Conservation (phyloP, 1,140 invertebrate species). For the Drosophila melanogaster region Release_6_plus_ISO1_MT NC_004354.4:4533501-4534000, state of each 20-base stretch:
- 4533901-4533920: constrained; percentile 7
- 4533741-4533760: constrained; percentile 1
- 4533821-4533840: constrained; percentile 5
- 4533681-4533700: constrained; percentile 29
- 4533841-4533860: not conserved
- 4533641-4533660: constrained; percentile 38
- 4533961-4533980: constrained; percentile 24
- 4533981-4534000: constrained; percentile 43
- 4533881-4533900: constrained; percentile 6
- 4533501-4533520: not conserved
- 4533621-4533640: constrained; percentile 45
- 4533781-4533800: constrained; percentile 45
- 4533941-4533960: constrained; percentile 14
- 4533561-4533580: constrained; percentile 96
- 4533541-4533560: constrained; percentile 93
- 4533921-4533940: constrained; percentile 12
- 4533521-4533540: constrained; percentile 93
- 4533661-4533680: constrained; percentile 32
- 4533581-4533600: constrained; percentile 87
- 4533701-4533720: constrained; percentile 27
- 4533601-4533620: constrained; percentile 61
- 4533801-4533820: constrained; percentile 72
- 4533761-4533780: constrained; percentile 11
- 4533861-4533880: not conserved
- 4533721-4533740: not conserved